Conservation (phyloP, 2,113 vertebrate species). For the Apteryx mantelli region DNA sequence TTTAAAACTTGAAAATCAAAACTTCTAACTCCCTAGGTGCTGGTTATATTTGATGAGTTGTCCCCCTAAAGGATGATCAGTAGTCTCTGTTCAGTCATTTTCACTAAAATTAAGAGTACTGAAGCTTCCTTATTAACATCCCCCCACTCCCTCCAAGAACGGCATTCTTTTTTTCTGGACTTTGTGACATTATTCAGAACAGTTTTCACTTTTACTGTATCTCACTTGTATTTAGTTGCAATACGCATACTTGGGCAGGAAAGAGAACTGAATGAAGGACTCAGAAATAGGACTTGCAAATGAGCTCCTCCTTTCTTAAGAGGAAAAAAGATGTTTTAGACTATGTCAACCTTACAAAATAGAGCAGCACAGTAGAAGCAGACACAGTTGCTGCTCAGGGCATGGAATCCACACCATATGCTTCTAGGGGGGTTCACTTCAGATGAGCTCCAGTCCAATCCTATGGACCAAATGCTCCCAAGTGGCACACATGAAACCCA, state of each 20-base stretch:
- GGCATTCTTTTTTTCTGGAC: neutral
- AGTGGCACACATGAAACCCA: neutral
- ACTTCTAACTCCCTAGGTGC: neutral
- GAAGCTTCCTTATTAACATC: neutral
- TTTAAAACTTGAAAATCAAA: neutral
- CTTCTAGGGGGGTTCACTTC: neutral
- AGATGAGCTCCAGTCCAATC: neutral
- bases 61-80: neutral
- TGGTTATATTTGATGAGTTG: neutral
- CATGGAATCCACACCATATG: neutral
- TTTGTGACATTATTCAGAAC: neutral
- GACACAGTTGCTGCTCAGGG: neutral
- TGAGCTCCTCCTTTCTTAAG: neutral
- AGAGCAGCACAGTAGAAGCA: neutral
- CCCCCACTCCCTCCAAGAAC: neutral
- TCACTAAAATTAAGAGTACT: neutral
- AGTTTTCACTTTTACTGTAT: neutral
- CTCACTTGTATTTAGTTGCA: neutral
- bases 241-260: neutral
- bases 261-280: neutral
- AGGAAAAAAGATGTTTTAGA: neutral
- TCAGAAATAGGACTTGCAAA: neutral
- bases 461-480: neutral
- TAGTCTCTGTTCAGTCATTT: neutral
- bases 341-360: neutral